Evolutionary conservation across 2,797 vertebrate species (phyloP).

Genomic region (Mus spretus): DNA sequence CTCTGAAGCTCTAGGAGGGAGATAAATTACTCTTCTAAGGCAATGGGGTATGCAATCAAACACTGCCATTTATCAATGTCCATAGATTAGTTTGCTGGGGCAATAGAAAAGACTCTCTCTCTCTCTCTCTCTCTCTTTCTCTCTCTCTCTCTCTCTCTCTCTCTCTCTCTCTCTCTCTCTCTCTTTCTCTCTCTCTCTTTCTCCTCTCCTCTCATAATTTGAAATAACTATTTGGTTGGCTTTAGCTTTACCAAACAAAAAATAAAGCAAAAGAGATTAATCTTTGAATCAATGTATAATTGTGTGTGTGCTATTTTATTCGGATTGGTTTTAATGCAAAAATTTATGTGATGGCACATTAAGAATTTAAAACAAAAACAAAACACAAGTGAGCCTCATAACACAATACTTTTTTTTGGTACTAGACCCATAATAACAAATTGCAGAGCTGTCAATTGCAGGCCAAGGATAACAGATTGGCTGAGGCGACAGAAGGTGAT

Average conservation of each 20-base stretch:
- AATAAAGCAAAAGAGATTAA: not conserved
- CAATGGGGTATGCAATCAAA: not conserved
- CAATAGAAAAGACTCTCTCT: not conserved
- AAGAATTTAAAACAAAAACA: conserved; percentile 43
- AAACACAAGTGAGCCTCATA: not conserved
- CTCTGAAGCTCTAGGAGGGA: too few relatives aligned
- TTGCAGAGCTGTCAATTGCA: not conserved
- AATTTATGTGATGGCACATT: conserved; percentile 6
- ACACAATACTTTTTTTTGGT: conserved; percentile 22
- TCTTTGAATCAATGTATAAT: not conserved
- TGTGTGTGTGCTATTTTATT: not conserved
- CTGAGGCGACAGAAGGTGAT: conserved; percentile 21
- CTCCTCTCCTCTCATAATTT: too few relatives aligned
- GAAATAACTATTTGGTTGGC: not conserved
- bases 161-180: too few relatives aligned
- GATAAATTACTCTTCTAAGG: not conserved
- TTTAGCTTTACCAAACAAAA: conserved; percentile 1
- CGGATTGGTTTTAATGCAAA: conserved; percentile 46
- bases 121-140: not conserved
- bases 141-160: not conserved
- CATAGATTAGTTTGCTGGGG: not conserved
- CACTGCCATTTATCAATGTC: not conserved
- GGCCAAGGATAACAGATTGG: conserved; percentile 47
- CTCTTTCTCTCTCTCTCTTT: too few relatives aligned
- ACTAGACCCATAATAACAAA: conserved; percentile 40